These are phyloP conservation scores for Myanophis thanlyinensis DNA, from an alignment of 2,113 vertebrate species.

Conservation along the genomic window DNA sequence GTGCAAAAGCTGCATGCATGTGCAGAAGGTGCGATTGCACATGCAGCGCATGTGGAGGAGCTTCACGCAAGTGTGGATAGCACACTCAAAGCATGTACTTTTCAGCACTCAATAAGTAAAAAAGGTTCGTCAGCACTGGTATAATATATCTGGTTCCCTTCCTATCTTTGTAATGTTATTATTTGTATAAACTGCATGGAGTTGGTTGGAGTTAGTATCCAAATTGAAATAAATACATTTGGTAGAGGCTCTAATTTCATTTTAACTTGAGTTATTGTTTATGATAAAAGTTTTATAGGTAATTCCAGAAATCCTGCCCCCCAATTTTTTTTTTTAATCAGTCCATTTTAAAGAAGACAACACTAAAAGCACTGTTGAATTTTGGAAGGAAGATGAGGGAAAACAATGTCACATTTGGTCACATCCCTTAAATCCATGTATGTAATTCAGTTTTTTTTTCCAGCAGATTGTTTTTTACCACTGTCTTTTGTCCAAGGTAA, in stretches of 20 bases:
- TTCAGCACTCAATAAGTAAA: too few species aligned
- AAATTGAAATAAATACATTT: not conserved
- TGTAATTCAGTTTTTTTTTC: not conserved
- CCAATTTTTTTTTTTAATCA: too few species aligned
- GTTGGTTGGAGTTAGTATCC: not conserved
- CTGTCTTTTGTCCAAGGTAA: constrained; percentile 9
- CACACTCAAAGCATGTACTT: too few species aligned
- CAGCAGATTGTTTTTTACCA: not conserved
- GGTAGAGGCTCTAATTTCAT: not conserved
- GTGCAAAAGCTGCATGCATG: too few species aligned
- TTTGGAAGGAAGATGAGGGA: not conserved
- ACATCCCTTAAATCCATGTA: not conserved
- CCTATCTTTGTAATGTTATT: not conserved
- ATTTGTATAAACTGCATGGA: not conserved
- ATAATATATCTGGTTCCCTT: not conserved
- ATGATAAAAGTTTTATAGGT: not conserved
- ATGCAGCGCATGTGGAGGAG: too few species aligned
- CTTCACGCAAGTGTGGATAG: too few species aligned
- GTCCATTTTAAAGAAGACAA: too few species aligned
- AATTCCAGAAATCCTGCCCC: not conserved
- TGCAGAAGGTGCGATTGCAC: too few species aligned
- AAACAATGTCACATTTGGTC: constrained; percentile 12
- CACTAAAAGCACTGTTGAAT: not conserved
- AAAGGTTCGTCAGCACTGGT: too few species aligned
- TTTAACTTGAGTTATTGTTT: not conserved